A percentile compares a stretch with the other conserved stretches of the same genome.
These are phyloP conservation scores for Himalopsyche anomala DNA, from an alignment of 2,888 invertebrate species.

Conservation along the genomic window DNA sequence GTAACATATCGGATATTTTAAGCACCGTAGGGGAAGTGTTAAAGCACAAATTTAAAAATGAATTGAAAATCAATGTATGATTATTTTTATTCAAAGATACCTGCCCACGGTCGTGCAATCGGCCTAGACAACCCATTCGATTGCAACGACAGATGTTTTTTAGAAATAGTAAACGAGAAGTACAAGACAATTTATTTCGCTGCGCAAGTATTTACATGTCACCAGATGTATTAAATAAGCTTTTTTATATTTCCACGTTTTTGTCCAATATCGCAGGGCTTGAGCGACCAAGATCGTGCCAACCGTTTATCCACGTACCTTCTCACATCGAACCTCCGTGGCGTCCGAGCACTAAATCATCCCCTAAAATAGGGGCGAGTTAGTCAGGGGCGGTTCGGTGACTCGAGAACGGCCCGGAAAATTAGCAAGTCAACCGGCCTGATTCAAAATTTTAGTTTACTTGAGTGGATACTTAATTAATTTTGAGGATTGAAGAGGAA, in stretches of 20 bases:
- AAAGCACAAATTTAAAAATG: too few species aligned
- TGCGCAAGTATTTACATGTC: too few species aligned
- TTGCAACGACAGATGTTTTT: too few species aligned
- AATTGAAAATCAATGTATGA: too few species aligned
- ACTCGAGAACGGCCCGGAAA: constrained; percentile 28
- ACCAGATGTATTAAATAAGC: not conserved
- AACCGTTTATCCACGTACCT: not conserved
- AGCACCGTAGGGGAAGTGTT: too few species aligned
- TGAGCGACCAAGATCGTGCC: constrained; percentile 21
- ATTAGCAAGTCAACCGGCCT: constrained; percentile 35
- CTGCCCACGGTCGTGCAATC: too few species aligned
- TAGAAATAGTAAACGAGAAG: too few species aligned
- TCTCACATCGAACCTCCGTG: constrained; percentile 16
- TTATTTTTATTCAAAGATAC: too few species aligned
- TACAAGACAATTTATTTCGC: too few species aligned
- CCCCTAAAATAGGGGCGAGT: constrained; percentile 37
- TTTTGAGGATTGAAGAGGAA: constrained; percentile 29
- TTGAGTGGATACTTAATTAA: constrained; percentile 37
- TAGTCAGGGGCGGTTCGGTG: constrained; percentile 14
- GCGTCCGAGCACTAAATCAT: constrained; percentile 35
- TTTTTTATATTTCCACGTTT: not conserved
- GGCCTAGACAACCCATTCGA: too few species aligned
- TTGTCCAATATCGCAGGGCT: not conserved
- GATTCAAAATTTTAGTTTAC: constrained; percentile 32
- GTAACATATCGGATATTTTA: too few species aligned